Base-by-base conservation (phyloP, 2,113 vertebrate genomes). In the Cinclus mexicanus region DNA sequence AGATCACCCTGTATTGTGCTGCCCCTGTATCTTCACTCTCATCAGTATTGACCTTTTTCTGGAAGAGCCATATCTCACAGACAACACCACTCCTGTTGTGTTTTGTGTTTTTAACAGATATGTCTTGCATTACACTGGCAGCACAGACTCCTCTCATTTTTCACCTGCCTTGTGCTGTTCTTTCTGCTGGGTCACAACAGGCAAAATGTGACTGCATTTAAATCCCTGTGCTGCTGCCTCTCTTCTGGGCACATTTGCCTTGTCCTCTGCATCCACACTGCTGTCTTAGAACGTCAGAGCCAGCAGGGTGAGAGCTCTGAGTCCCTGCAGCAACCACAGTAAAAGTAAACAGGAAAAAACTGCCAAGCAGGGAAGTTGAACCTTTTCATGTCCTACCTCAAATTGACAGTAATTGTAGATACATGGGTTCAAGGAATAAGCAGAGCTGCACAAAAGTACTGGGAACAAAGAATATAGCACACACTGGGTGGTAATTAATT, bases 31-130 rank as follows among this genome's bases (percentile, higher is more conserved):
- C 83, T 81, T 1, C 0, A 41, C 75, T 69, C 50, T 70, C 42
- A 83, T 93, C 95, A 87, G 68, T 61, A 46, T 25, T 75, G 85
- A 93, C 76, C 71, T 80, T 92, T 82, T 64, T 22, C 72, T 77
- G 60, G 71, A 76, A 72, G 42, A 90, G 89, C 35, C 1, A 2
- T 60, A 78, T 92, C 76, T 93, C 41, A 0, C 55, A n/a, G 70
- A 28, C 57, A 91, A 1, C 60, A 20, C 35, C 6, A 2, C 46
- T 86, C 63, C 63, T 77, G 78, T 63, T 65, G 86, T 20, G 39
- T 57, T 94, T 56, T 59, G 42, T 83, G 42, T 23, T 77, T 86
- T 59, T 47, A 37, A 33, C 80, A 75, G 86, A 63, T 64, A 25
- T 59, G 22, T 44, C 21, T 18, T 64, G 86, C 64, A 37, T 95